A percentile compares a stretch with the other conserved stretches of the same genome.
Evolutionary conservation across 1,140 invertebrate genomes (phyloP).

Genomic region (Platorchestia sp.): DNA sequence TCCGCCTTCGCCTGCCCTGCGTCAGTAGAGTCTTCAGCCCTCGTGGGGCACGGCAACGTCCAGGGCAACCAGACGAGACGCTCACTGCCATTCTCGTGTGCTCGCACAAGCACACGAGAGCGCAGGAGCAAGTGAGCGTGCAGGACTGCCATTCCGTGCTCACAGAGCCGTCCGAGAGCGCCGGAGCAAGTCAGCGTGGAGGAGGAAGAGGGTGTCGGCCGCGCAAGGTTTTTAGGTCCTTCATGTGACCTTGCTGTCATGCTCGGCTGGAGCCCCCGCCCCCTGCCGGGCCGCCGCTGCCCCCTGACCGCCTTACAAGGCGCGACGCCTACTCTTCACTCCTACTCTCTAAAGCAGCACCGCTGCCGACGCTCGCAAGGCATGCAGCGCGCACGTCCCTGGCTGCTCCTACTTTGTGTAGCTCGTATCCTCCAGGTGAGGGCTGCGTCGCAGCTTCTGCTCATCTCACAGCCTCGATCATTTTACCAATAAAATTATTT

Average conservation of each 20-base stretch:
- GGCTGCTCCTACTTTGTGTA: too few relatives aligned
- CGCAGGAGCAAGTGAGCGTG: too few relatives aligned
- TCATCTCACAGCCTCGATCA: too few relatives aligned
- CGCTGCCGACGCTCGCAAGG: too few relatives aligned
- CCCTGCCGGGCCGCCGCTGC: not conserved
- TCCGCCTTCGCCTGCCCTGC: not conserved
- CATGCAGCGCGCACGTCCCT: too few relatives aligned
- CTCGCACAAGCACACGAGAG: too few relatives aligned
- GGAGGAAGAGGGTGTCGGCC: not conserved
- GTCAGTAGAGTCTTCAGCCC: too few relatives aligned
- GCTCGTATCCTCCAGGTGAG: too few relatives aligned
- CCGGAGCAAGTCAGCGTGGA: not conserved
- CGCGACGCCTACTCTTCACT: not conserved
- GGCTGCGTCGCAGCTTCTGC: too few relatives aligned
- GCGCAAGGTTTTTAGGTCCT: not conserved
- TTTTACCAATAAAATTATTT: too few relatives aligned
- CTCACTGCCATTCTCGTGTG: too few relatives aligned
- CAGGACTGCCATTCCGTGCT: not conserved
- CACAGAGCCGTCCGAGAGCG: not conserved
- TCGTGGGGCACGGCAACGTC: too few relatives aligned
- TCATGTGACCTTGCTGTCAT: conserved; percentile 33
- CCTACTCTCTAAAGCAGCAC: not conserved
- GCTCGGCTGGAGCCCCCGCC: not conserved
- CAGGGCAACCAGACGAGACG: not conserved
- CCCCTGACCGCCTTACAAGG: not conserved